A percentile compares a stretch with the other conserved stretches of the same genome.
These are phyloP conservation scores for Semotilus atromaculatus DNA, from an alignment of 2,797 vertebrate genomes.

Conservation along the genomic window DNA sequence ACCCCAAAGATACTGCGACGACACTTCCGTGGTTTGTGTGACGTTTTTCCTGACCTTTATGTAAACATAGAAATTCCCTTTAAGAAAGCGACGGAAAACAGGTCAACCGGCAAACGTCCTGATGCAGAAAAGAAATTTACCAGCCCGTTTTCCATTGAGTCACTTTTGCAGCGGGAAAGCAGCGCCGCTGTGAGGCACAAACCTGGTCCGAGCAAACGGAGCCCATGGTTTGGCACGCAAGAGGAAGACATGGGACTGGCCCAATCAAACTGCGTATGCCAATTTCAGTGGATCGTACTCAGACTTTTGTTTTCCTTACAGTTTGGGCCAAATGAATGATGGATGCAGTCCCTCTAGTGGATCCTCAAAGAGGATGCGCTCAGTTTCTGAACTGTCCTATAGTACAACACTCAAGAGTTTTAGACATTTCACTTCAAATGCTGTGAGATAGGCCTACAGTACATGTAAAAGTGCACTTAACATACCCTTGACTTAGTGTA, in stretches of 20 bases:
- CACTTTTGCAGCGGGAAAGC: conserved; percentile 25
- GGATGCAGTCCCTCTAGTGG: not conserved
- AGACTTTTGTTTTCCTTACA: not conserved
- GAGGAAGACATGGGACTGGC: not conserved
- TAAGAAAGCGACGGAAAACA: not conserved
- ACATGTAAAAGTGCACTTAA: not conserved
- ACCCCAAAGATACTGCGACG: conserved; percentile 30
- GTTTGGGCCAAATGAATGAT: not conserved
- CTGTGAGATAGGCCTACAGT: not conserved
- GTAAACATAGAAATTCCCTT: not conserved
- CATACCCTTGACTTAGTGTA: not conserved
- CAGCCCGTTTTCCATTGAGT: conserved; percentile 31
- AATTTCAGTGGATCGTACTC: not conserved
- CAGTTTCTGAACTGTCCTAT: not conserved
- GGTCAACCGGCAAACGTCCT: not conserved
- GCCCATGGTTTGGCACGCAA: not conserved
- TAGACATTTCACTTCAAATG: not conserved
- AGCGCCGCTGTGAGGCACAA: not conserved
- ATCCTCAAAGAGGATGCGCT: not conserved
- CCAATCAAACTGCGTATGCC: not conserved
- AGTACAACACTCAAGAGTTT: not conserved
- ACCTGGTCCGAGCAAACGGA: not conserved
- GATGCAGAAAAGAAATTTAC: not conserved
- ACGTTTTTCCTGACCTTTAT: not conserved
- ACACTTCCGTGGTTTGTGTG: conserved; percentile 13